Evolutionary conservation across 53 echinoderm and acorn worm species (phyloP), one percentile per base, ranked within the genome.

Genomic region (Temnopleurus reevesii): DNA sequence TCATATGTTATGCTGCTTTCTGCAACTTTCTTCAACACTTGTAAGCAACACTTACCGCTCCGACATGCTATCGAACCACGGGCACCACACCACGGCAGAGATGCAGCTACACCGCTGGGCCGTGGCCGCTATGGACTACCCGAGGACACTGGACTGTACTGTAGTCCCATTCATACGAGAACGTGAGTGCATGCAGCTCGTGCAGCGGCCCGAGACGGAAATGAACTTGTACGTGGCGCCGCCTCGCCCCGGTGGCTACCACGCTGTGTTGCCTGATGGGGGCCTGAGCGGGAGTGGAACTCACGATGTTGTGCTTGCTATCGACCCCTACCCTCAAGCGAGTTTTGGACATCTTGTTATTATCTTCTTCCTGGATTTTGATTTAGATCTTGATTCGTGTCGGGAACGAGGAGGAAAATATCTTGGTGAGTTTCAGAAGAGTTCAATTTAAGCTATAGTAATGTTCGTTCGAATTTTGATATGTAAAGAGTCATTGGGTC

Each of bases 301-400:
- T 5, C 98, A 98, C 88, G 94, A 98, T 46, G 93, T 95, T 9
- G 95, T 98, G 21, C 44, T 98, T 15, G 94, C 81, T 15, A 61
- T 98, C 12, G 98, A 98, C 90, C 98, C 98, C 0, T 93, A 92
- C 57, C 98, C 95, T 0, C 61, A 63, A 23, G 98, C 94, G 6
- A 92, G 93, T 83, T 98, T 98, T 77, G 98, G 98, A 12, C 98
- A 98, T 88, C 92, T 98, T 30, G 98, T 98, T 35, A 4, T 98
- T 30, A 93, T 98, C 45, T 98, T 94, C 89, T 94, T 89, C 6
- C 76, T 96, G 64, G 91, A 96, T 55, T 89, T 93, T 61, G 92
- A 93, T 80, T 87, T 92, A 36, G 90, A 89, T n/a, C 84, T 86
- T 18, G 98, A 94, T 55, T 76, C 84, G 19, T 98, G 98, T 53